Evolutionary conservation across 1,140 invertebrate genomes (phyloP).

Genomic region (Camponotus floridanus): DNA sequence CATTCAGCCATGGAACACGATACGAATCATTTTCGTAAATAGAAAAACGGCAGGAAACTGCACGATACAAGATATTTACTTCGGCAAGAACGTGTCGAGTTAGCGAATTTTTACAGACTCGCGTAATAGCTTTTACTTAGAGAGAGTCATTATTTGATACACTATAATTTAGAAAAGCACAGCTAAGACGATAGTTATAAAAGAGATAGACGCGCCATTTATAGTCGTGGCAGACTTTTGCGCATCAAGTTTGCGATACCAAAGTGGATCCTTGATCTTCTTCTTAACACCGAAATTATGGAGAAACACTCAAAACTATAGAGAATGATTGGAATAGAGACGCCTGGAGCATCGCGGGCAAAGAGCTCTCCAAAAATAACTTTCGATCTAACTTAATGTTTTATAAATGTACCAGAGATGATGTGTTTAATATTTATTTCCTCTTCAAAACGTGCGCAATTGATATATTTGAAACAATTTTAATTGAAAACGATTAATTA

Average conservation of each 20-base stretch:
- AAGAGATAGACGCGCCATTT: neutral
- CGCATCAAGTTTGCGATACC: constrained; percentile 1
- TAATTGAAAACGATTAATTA: neutral
- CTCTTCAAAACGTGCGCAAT: neutral
- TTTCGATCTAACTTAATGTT: constrained; percentile 7
- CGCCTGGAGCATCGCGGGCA: constrained; percentile 25
- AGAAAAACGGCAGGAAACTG: constrained; percentile 47
- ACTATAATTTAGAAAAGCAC: constrained; percentile 65
- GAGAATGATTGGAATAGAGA: constrained; percentile 34
- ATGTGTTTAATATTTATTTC: constrained; percentile 1
- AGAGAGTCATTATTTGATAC: constrained; percentile 69
- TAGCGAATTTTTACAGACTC: constrained; percentile 46
- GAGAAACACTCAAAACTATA: neutral
- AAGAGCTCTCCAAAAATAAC: constrained; percentile 40
- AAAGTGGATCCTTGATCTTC: constrained; percentile 38
- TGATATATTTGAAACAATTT: neutral
- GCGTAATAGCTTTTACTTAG: constrained; percentile 64
- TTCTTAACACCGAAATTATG: neutral
- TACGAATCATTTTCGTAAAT: constrained; percentile 55
- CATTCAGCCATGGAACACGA: constrained; percentile 37
- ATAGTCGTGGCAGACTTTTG: constrained; percentile 3
- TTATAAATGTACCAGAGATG: neutral
- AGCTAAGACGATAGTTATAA: constrained; percentile 41
- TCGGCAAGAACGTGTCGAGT: neutral
- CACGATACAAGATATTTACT: constrained; percentile 48